Evolutionary conservation across 2,888 invertebrate genomes (phyloP), one percentile per base, ranked within the genome.

Genomic region (Drosophila kokeensis): DNA sequence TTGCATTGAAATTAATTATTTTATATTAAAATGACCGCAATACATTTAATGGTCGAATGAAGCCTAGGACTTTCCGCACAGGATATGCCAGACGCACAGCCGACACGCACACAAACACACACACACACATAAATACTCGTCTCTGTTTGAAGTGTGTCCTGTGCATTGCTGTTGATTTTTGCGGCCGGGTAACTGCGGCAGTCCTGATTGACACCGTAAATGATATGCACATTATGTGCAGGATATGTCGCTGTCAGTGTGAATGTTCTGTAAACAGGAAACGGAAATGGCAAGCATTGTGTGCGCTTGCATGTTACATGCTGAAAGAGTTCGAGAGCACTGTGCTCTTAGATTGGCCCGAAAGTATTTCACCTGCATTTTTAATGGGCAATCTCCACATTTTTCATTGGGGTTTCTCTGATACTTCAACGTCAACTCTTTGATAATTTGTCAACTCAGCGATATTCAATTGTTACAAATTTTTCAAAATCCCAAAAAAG

Each of bases 21-120:
- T 90, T 74, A 89, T 89, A 89, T 89, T 89, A 89, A 89, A 90
- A 90, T 81, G 87, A 90, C 87, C 86, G 87, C 87, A 85, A 85
- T 82, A 87, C 87, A 87, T 87, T 87, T 87, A 80, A 86, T 87
- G 86, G 71, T 76, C 82, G 76, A 82, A 24, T 69, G 81, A 38
- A 69, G 71, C 40, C 71, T 52, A 70, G 73, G 60, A 76, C 68
- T 69, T 57, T 52, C 45, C 64, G 66, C 38, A 82, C 82, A 74
- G 69, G 83, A 75, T 80, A 72, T 74, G 69, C 55, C 53, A 40
- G 63, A 36, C 36, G 13, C 27, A 34, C 40, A 58, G 48, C 34
- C 21, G 27, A n/a, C 36, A 34, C 52, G 49, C 45, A 29, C 29
- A 52, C 55, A 50, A 45, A 59, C 50, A 65, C 18, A 32, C 52